Base-by-base conservation (phyloP, 2,888 invertebrate genomes). In the Drosophila nr. perissopoda region DNA sequence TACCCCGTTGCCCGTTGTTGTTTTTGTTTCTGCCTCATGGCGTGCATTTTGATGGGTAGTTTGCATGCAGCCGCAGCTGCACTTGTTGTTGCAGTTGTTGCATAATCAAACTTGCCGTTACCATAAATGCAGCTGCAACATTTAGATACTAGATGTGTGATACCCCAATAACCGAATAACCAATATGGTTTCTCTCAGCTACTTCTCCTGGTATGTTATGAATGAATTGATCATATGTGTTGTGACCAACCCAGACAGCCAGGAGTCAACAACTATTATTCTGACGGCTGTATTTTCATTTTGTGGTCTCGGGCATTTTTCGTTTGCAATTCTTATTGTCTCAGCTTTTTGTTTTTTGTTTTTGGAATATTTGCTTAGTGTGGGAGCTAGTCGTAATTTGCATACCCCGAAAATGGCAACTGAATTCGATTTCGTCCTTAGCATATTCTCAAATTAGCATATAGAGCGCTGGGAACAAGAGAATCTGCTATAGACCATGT, bases 51-150 rank as follows among this genome's bases (percentile, higher is more conserved):
- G 77, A 89, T 84, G 74, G 79, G 70, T 74, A 67, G 56, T 42
- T 56, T 70, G 69, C 49, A 49, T 46, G 53, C 48, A 61, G 75
- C 49, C 61, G 40, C 61, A 48, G 48, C 64, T 53, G 40, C 13
- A 38, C 33, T 33, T 29, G 46, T 52, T 54, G 54, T n/a, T 46
- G 42, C 25, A 34, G 29, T 64, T 63, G 74, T 74, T 84, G 83
- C 88, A 85, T 85, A 85, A 88, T 85, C 80, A 85, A 77, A 76
- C 78, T 84, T 71, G 87, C 64, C 49, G 66, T 81, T 86, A 78
- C 81, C 88, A 89, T 87, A 85, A 85, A 89, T 80, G 82, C 67
- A 79, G 65, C 68, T 56, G 59, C 61, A 65, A 49, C 48, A 64
- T 42, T 64, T 38, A 58, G 58, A 52, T 49, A 58, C 25, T 53